These are phyloP conservation scores for Nesidiocoris tenuis DNA, from an alignment of 2,888 invertebrate species.

Conservation along the genomic window DNA sequence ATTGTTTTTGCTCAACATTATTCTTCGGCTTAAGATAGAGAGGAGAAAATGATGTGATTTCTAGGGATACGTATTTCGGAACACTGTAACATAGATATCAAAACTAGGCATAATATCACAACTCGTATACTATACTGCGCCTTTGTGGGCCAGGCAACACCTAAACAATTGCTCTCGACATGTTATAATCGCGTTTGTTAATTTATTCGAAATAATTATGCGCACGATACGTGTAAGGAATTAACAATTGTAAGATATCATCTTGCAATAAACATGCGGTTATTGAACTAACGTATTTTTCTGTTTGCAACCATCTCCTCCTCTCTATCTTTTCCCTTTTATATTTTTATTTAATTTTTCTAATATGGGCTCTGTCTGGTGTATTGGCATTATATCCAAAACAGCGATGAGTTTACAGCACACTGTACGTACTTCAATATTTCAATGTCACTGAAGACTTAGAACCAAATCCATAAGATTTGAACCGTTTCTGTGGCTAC, in stretches of 20 bases:
- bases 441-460: no score
- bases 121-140: no score
- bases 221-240: not conserved
- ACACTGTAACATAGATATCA: not conserved
- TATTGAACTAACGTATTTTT: slow-evolving; percentile 16
- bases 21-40: slow-evolving; percentile 24
- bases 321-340: slow-evolving; percentile 39
- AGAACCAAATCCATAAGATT: no score
- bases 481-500: no score
- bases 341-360: no score
- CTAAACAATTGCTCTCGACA: not conserved
- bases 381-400: no score
- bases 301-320: slow-evolving; percentile 35
- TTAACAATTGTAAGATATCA: slow-evolving; percentile 24
- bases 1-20: slow-evolving; percentile 10
- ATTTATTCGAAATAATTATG: not conserved
- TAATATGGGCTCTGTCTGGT: no score
- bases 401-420: no score
- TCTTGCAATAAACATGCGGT: slow-evolving; percentile 33
- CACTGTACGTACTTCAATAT: no score
- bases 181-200: not conserved
- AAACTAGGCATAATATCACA: not conserved
- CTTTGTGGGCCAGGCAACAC: not conserved
- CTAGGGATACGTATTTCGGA: not conserved
- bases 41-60: slow-evolving; percentile 30